Evolutionary conservation across 23 tunicate species (phyloP), one percentile per base, ranked within the genome.

Genomic region (Halocynthia roretzi): DNA sequence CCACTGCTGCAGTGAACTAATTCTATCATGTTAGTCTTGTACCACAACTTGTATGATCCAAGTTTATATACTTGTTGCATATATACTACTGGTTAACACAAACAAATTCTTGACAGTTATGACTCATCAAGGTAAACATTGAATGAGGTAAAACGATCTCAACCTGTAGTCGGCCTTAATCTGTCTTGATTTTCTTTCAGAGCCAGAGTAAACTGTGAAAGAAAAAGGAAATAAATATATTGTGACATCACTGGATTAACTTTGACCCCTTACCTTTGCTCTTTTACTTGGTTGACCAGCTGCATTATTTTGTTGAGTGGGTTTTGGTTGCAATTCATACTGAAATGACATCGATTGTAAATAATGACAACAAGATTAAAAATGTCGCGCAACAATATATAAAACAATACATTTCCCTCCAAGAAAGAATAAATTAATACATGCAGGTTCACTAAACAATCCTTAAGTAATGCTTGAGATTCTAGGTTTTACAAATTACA

Each of bases 111-210:
- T n/a, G n/a, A n/a, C n/a, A n/a, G n/a, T n/a, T n/a, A n/a, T n/a
- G n/a, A n/a, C n/a, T n/a, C n/a, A n/a, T n/a, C n/a, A n/a, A n/a
- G n/a, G n/a, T n/a, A n/a, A n/a, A n/a, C n/a, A n/a, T n/a, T n/a
- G n/a, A n/a, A n/a, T n/a, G n/a, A n/a, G n/a, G 44, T 31, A 31
- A 31, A 31, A 31, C 1, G 2, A 31, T 31, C 44, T 31, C 4
- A 12, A 71, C 76, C 50, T 56, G 78, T 74, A 7, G 64, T 74
- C 14, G 78, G 78, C 22, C 78, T 53, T 4, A n/a, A 21, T 54
- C 19, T 74, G 20, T 74, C 78, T 53, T 22, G 56, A 54, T 74
- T 74, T 54, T 74, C 78, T 21, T 74, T 74, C 64, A 54, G 78
- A 5, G 20, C 14, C 11, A 64, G 44, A 18, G 78, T 53, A 2